These are phyloP conservation scores for Zaprionus inermis DNA, from an alignment of 1,140 invertebrate genomes.

Conservation along the genomic window DNA sequence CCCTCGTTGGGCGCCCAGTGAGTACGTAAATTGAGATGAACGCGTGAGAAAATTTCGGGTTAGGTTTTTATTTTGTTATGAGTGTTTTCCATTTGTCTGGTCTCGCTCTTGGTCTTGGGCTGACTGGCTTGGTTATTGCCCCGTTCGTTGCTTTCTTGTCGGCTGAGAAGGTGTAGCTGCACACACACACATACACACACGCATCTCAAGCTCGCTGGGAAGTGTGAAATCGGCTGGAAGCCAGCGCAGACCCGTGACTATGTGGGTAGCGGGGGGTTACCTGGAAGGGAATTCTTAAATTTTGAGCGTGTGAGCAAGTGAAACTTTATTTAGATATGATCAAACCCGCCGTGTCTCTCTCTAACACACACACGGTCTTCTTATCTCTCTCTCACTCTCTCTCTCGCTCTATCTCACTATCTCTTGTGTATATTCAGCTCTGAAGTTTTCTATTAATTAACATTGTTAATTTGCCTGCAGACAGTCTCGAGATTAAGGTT, in stretches of 20 bases:
- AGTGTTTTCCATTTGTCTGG: conserved; percentile 34
- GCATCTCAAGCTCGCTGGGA: conserved; percentile 31
- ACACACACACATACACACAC: conserved; percentile 12
- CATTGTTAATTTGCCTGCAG: conserved; percentile 67
- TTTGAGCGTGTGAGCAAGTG: conserved; percentile 68
- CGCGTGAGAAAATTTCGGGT: conserved; percentile 73
- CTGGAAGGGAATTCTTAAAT: conserved; percentile 44
- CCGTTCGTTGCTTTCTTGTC: conserved; percentile 59
- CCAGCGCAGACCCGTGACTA: conserved; percentile 40
- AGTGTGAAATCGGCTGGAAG: conserved; percentile 62
- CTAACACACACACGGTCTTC: background rate
- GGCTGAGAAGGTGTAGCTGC: conserved; percentile 43
- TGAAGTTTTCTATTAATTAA: conserved; percentile 75
- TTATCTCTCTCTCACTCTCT: conserved; percentile 5
- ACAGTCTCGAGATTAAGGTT: conserved; percentile 58
- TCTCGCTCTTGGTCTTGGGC: conserved; percentile 8
- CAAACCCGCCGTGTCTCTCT: conserved; percentile 40
- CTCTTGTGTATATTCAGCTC: conserved; percentile 15
- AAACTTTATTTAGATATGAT: conserved; percentile 67
- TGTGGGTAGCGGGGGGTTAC: conserved; percentile 17
- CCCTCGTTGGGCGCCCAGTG: conserved; percentile 28
- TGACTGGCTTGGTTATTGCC: conserved; percentile 45
- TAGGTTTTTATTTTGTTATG: conserved; percentile 55
- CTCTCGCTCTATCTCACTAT: conserved; percentile 11
- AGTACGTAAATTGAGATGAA: conserved; percentile 69